phyloP scores from a whole-genome alignment of 2,888 invertebrate species.

The Laothoe populi region DNA sequence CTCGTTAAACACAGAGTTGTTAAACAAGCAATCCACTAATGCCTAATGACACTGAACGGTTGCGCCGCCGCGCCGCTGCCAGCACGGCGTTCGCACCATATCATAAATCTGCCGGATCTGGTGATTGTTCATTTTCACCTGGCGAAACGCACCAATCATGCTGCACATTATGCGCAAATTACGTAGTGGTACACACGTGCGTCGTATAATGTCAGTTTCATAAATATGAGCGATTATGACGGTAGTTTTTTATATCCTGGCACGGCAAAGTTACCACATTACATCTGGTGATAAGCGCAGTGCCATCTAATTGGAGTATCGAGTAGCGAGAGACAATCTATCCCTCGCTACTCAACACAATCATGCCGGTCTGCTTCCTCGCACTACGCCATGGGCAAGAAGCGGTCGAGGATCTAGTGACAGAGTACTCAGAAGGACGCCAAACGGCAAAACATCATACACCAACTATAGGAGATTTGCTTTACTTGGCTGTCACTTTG shows the following conservation, averaged over 20 bases:
- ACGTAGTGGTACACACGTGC: slow-evolving; percentile 41
- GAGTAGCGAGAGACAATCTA: no score
- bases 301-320: no score
- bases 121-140: slow-evolving; percentile 63
- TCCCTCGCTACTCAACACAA: no score
- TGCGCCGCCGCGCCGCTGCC: slow-evolving; percentile 28
- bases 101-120: slow-evolving; percentile 46
- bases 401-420: no score
- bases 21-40: slow-evolving; percentile 56
- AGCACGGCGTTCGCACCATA: not conserved
- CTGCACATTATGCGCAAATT: slow-evolving; percentile 62
- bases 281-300: no score
- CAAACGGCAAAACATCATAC: no score
- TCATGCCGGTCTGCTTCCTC: no score
- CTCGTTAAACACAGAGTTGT: slow-evolving; percentile 50
- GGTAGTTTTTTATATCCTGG: not conserved
- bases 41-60: slow-evolving; percentile 54
- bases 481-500: no score
- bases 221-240: not conserved
- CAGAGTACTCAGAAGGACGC: no score
- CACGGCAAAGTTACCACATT: no score
- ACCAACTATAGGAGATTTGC: no score
- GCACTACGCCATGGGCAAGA: no score
- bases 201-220: slow-evolving; percentile 4
- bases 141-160: slow-evolving; percentile 58